Evolutionary conservation across 1,140 invertebrate genomes (phyloP), one percentile per base, ranked within the genome.

Genomic region (Philotrypesis tridentata): DNA sequence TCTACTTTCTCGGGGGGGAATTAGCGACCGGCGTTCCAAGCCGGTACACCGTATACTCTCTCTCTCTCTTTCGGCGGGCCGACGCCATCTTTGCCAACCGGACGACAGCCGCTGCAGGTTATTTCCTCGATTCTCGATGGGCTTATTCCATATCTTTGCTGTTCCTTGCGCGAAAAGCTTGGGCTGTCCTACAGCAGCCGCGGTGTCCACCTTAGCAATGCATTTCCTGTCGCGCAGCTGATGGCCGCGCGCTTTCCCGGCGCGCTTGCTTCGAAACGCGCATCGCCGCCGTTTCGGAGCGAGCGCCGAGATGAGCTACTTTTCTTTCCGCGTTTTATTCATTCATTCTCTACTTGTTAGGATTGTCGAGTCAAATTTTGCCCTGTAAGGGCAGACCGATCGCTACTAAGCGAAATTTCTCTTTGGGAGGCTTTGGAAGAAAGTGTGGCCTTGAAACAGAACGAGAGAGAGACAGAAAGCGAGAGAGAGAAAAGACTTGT

Each of bases 21-120:
- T 12, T 55, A 7, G 61, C 25, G 61, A 65, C 61, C 61, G 61
- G 61, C 25, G 23, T 29, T 61, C 78, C 31, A 61, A 73, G 48
- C 48, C 72, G 37, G 72, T 27, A 37, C 14, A 23, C 14, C 67
- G 31, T 29, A 23, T 8, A 3, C n/a, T 27, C 33, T 73, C 33
- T 7, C 33, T 55, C 27, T n/a, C 27, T 40, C 37, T 55, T 70
- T 67, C 79, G 79, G 70, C 71, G 61, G 27, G 68, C 67, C 72
- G 79, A 68, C 79, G 79, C 79, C 79, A 81, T 81, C 60, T 80
- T 80, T 80, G 79, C 60, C 33, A 80, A 25, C 61, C 72, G 79
- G 40, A 67, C 31, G 63, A 65, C 63, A 25, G 63, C 21, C 48
- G 48, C n/a, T n/a, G n/a, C 48, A 55, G 21, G 48, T 55, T 55